A percentile compares a stretch with the other conserved stretches of the same genome.
These are phyloP conservation scores for Chironomus tepperi DNA, from an alignment of 1,140 invertebrate genomes.

Conservation along the genomic window DNA sequence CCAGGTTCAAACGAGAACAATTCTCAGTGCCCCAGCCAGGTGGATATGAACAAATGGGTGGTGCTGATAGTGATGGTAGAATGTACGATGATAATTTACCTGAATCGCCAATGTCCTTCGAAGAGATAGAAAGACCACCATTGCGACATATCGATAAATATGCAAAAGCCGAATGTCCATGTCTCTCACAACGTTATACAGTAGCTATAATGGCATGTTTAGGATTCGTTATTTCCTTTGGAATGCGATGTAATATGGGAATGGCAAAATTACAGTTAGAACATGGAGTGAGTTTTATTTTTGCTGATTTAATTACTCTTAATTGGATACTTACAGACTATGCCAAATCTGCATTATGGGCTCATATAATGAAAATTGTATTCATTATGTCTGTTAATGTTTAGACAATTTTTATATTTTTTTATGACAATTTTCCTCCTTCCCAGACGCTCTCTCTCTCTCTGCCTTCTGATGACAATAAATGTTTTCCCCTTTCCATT, in stretches of 20 bases:
- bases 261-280: constrained; percentile 77
- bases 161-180: constrained; percentile 77
- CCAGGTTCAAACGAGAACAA: constrained; percentile 41
- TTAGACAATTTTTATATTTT: too few species aligned
- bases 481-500: neutral
- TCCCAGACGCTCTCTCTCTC: neutral
- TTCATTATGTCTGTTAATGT: neutral
- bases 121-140: constrained; percentile 64
- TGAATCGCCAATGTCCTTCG: constrained; percentile 59
- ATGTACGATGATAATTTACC: constrained; percentile 47
- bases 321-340: constrained; percentile 24
- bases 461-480: neutral
- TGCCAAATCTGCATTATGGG: neutral
- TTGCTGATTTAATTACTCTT: constrained; percentile 24
- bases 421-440: neutral
- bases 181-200: constrained; percentile 77
- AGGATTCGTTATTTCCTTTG: constrained; percentile 89
- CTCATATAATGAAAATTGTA: constrained; percentile 10
- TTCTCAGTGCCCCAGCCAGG: constrained; percentile 47
- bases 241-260: constrained; percentile 93
- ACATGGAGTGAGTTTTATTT: constrained; percentile 44
- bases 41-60: constrained; percentile 46
- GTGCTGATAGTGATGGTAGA: constrained; percentile 42
- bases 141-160: constrained; percentile 81
- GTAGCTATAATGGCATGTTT: constrained; percentile 76